Evolutionary conservation across 2,888 invertebrate genomes (phyloP).

Genomic region (Eustalomyia histrio): DNA sequence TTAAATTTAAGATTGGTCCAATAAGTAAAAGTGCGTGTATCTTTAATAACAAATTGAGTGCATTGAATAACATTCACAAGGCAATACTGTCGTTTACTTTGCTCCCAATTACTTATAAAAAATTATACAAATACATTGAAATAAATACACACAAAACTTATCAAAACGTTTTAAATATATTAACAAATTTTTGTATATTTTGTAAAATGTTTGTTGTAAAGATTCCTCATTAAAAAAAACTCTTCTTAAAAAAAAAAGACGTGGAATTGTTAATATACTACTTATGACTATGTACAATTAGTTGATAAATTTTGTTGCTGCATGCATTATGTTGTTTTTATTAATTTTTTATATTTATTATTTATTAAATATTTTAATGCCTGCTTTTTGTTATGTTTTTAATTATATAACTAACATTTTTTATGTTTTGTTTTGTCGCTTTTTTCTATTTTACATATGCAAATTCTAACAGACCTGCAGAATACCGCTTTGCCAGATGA

Average conservation of each 20-base stretch:
- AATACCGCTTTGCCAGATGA: constrained; percentile 99
- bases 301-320: constrained; percentile 30
- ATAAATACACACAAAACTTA: constrained; percentile 37
- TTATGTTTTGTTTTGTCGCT: constrained; percentile 67
- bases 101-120: neutral
- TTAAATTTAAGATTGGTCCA: too few species aligned
- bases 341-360: constrained; percentile 6
- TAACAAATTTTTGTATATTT: constrained; percentile 43
- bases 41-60: too few species aligned
- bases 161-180: constrained; percentile 30
- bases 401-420: constrained; percentile 66
- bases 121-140: constrained; percentile 10
- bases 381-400: constrained; percentile 65
- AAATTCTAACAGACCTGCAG: constrained; percentile 80
- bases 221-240: constrained; percentile 12
- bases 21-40: too few species aligned
- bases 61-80: neutral
- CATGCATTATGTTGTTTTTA: constrained; percentile 28
- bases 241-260: neutral
- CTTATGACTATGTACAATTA: constrained; percentile 25
- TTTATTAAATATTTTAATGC: constrained; percentile 38
- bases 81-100: constrained; percentile 11
- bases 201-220: constrained; percentile 31
- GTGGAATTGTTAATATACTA: constrained; percentile 37
- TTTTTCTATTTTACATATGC: constrained; percentile 70